Evolutionary conservation across 2,888 invertebrate genomes (phyloP).

Genomic region (Oscheius sp.): DNA sequence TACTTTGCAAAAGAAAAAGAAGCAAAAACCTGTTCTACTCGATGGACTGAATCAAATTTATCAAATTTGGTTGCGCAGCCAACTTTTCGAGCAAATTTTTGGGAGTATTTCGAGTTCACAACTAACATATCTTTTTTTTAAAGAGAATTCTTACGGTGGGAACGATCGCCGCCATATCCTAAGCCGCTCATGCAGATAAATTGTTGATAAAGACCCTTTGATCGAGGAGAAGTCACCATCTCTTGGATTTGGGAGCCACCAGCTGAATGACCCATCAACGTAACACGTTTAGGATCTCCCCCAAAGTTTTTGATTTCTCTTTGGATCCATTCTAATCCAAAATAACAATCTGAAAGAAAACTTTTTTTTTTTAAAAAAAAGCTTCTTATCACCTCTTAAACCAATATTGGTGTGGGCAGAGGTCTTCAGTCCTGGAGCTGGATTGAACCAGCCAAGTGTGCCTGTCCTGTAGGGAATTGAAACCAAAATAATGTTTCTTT

Average conservation of each 20-base stretch:
- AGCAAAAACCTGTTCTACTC: not conserved
- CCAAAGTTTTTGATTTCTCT: conserved; percentile 27
- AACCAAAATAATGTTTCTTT: conserved; percentile 41
- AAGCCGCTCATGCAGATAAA: not conserved
- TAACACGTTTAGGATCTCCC: conserved; percentile 30
- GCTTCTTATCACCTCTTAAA: conserved; percentile 21
- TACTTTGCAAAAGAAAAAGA: not conserved
- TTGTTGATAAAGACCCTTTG: not conserved
- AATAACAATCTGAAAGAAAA: conserved; percentile 25
- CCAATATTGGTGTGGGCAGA: conserved; percentile 32
- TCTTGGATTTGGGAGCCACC: too few relatives aligned
- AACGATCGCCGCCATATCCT: not conserved
- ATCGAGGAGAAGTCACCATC: conserved; percentile 4
- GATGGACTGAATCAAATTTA: not conserved
- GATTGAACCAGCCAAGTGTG: conserved; percentile 37
- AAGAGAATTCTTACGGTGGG: not conserved
- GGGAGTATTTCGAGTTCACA: not conserved
- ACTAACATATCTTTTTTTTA: not conserved
- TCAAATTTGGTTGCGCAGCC: not conserved
- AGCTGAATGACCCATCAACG: conserved; percentile 29
- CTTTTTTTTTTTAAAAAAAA: too few relatives aligned
- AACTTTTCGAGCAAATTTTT: not conserved
- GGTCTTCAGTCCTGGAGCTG: conserved; percentile 20
- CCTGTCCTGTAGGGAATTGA: conserved; percentile 37
- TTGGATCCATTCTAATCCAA: conserved; percentile 29